phyloP scores from a whole-genome alignment of 2,888 invertebrate genomes.

The Rotaria macrura region DNA sequence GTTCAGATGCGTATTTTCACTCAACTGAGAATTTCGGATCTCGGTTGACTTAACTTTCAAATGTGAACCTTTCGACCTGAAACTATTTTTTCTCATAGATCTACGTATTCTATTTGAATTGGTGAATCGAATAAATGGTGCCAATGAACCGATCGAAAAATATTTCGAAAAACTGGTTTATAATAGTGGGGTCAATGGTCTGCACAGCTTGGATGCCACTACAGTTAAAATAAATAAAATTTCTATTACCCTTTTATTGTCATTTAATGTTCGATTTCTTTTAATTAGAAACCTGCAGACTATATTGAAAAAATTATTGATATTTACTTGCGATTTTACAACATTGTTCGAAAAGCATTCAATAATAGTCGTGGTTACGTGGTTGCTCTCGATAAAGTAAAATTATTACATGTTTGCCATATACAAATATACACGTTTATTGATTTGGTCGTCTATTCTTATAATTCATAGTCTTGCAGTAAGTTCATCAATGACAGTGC shows the following conservation, averaged over 20 bases:
- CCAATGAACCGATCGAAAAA: constrained; percentile 72
- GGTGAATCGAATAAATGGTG: constrained; percentile 80
- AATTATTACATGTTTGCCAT: not conserved
- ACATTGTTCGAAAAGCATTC: constrained; percentile 81
- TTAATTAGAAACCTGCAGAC: constrained; percentile 75
- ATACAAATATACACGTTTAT: too few species aligned
- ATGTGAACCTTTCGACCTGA: not conserved
- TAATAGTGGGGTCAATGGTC: constrained; percentile 64
- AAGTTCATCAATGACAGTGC: constrained; percentile 92
- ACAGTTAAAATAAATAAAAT: constrained; percentile 65
- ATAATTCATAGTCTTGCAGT: constrained; percentile 64
- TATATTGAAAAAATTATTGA: constrained; percentile 92
- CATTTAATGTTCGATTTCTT: not conserved
- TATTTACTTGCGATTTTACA: constrained; percentile 92
- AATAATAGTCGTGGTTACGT: constrained; percentile 94
- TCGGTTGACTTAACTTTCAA: not conserved
- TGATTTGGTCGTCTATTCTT: not conserved
- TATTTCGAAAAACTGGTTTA: constrained; percentile 84
- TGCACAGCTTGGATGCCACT: constrained; percentile 81
- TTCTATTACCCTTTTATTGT: constrained; percentile 34
- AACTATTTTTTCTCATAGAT: constrained; percentile 54
- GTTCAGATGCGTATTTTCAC: too few species aligned
- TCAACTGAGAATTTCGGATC: too few species aligned
- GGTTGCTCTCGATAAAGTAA: constrained; percentile 72
- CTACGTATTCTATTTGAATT: constrained; percentile 86